These are phyloP conservation scores for Fregetta grallaria DNA, from an alignment of 2,113 vertebrate species.

Conservation along the genomic window DNA sequence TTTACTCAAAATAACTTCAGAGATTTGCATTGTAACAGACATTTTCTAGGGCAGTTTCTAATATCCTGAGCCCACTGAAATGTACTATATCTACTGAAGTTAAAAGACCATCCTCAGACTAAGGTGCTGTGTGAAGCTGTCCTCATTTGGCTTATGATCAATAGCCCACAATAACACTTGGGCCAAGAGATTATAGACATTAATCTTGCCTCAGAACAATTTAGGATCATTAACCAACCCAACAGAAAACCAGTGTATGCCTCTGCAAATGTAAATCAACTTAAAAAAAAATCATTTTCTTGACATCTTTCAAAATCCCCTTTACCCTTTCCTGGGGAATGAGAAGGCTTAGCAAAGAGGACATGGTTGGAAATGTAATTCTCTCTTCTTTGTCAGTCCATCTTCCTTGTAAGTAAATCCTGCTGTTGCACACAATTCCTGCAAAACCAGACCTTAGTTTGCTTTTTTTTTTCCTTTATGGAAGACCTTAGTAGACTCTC, in stretches of 20 bases:
- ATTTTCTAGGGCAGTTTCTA: not conserved
- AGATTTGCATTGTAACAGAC: not conserved
- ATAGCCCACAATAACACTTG: not conserved
- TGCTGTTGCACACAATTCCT: not conserved
- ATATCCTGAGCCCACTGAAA: not conserved
- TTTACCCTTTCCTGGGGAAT: not conserved
- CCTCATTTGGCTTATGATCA: not conserved
- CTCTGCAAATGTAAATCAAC: not conserved
- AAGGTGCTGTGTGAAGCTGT: not conserved
- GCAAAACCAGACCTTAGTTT: not conserved
- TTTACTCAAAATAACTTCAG: not conserved
- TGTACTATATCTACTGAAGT: not conserved
- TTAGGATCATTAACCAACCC: not conserved
- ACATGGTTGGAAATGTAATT: not conserved
- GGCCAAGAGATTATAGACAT: not conserved
- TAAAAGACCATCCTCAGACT: not conserved
- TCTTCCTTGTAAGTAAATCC: not conserved
- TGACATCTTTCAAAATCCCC: not conserved
- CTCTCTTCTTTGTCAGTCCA: not conserved
- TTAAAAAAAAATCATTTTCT: not conserved
- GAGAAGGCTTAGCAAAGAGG: not conserved
- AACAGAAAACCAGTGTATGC: not conserved
- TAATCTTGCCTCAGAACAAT: not conserved
- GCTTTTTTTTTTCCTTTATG: not conserved
- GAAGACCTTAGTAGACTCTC: not conserved